Evolutionary conservation across 37 sponge, comb jelly and placozoan genomes (phyloP), one percentile per base, ranked within the genome.

Genomic region (Axinella damicornis): DNA sequence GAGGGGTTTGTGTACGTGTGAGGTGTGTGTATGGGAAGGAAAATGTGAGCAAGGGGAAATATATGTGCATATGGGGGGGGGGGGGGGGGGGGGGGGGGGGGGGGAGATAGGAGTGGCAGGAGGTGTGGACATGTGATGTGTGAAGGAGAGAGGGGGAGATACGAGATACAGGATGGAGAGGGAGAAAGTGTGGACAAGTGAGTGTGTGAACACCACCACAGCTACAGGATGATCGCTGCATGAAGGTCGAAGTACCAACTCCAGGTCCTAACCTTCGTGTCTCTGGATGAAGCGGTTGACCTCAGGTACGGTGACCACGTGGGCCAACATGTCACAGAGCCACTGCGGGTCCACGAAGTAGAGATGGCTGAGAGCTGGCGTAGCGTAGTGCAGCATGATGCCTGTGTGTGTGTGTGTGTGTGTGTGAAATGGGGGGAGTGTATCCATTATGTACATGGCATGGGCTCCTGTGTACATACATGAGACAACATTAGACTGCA

Each of bases 291-390:
- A 93, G 38, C 83, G 75, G 83, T 93, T 88, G 62, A 97, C 97
- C 58, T 88, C 95, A 28, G 95, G 92, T 15, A 97, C 92, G n/a
- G 97, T 97, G 65, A 97, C 89, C 27, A 97, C 82, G 40, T 97
- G 97, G 62, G 97, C 97, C 40, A 97, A 74, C 94, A 97, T 97
- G 80, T 97, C 97, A 83, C 95, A 94, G 35, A 97, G 74, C 97
- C 97, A 97, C 92, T 97, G 97, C 5, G 97, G 97, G 77, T 97
- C 92, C 24, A 97, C 74, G 69, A 97, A 97, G 87, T 94, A 97
- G 57, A 97, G 90, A 61, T 94, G 95, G 58, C 74, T 90, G 58
- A 97, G 92, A 22, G 92, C 85, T 6, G 94, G 97, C 0, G 95
- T 94, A 64, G 80, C 91, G 71, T 97, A 97, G 83, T 96, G 94